Evolutionary conservation across 2,113 vertebrate species (phyloP), one percentile per base, ranked within the genome.

Genomic region (Protomyctophum bolini): DNA sequence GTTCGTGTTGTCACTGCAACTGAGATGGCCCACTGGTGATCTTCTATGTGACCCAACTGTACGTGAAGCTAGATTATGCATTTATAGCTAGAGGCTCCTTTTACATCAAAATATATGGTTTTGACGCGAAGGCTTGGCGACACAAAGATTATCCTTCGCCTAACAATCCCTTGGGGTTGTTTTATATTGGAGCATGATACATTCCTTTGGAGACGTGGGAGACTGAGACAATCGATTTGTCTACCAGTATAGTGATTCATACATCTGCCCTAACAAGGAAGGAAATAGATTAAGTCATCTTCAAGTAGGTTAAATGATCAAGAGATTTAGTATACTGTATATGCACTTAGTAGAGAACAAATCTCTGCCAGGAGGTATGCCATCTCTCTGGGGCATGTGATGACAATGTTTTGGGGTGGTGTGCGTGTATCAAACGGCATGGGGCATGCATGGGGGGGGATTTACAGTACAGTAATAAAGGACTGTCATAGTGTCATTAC

Each of bases 211-310:
- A 63, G 14, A 63, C 58, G 12, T 12, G 3, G 62, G 54, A 72
- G 70, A 62, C 61, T 61, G 65, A 74, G 66, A 11, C 59, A 58
- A 58, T 73, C 57, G 45, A 12, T 77, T 52, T 11, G 72, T 69
- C 63, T 57, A 50, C 12, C 55, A 66, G 55, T 60, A 33, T 0
- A 54, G 46, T 57, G 41, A 65, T 52, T 65, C 54, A 77, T 72
- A 55, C 49, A 58, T 70, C 51, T 9, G 21, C 52, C 64, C 10
- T 41, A 70, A 59, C 46, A 46, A 57, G 7, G n/a, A 58, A 21
- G 7, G n/a, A 58, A 58, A 61, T 54, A 66, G 65, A 66, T 41
- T 12, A 68, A 14, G 11, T 62, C 46, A 47, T 67, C 11, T 58
- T 57, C 45, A 47, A 54, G 56, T n/a, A 10, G 65, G 66, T 61